Base-by-base conservation (phyloP, 2,797 vertebrate genomes). In the Lepus townsendii region DNA sequence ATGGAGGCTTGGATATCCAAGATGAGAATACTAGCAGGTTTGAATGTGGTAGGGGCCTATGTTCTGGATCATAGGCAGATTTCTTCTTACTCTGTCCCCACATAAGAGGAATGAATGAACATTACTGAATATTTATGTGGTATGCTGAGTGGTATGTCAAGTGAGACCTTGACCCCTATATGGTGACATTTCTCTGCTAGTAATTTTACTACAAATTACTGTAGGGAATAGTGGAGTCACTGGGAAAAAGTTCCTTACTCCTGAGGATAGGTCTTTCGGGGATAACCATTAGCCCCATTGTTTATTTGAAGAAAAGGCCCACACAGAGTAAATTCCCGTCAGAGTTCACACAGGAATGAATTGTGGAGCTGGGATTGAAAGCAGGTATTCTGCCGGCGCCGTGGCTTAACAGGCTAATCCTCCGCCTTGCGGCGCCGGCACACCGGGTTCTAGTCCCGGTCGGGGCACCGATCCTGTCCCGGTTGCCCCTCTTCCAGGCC, bases 301-400 rank as follows among this genome's bases (percentile, higher is more conserved):
- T 68, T 38, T 38, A 75, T 73, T 63, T 95, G 54, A 96, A 69
- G 66, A 95, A 62, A 77, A 83, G 32, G 57, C n/a, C 83, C 24
- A 38, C 24, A 38, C n/a, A 35, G 82, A 73, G 38, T 17, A 85
- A 69, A 50, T 73, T 13, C 32, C 5, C 6, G 22, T 68, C 47
- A 76, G 52, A 78, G 19, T 93, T 93, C 71, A 73, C 27, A 26
- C 8, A 38, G n/a, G 71, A 88, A 66, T 68, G 68, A 54, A 10
- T 20, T 47, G 2, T 60, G 11, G 62, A 75, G 5, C 19, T 60
- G 57, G 50, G 7, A 7, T 20, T 13, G 65, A 76, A 93, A 27
- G 62, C 50, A 73, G 20, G 10, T 60, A 1, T 42, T 88, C 54
- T 47, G 47, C 35, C 35, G 35, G 35, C 35, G 35, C 35, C 35